These are phyloP conservation scores for Cuniculus paca DNA, from an alignment of 2,797 vertebrate species.

Conservation along the genomic window DNA sequence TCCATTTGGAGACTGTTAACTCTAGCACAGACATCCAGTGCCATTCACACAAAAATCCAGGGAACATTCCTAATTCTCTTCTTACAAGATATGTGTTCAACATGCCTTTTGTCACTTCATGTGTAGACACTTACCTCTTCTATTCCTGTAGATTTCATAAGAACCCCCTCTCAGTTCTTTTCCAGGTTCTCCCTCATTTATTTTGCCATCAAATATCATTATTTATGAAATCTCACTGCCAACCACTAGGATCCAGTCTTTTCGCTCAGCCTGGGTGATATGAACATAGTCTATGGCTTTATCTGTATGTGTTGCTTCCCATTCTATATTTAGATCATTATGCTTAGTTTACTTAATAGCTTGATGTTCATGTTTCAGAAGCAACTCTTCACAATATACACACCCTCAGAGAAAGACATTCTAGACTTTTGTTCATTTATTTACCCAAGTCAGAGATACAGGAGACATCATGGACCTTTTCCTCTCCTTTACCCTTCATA, in stretches of 20 bases:
- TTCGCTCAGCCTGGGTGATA: background rate
- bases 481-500: background rate
- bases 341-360: background rate
- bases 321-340: background rate
- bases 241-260: background rate
- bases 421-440: background rate
- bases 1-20: background rate
- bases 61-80: background rate
- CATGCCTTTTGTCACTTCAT: background rate
- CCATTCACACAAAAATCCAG: background rate
- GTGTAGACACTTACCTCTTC: background rate
- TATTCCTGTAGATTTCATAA: background rate
- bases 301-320: background rate
- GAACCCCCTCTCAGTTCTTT: background rate
- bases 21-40: background rate
- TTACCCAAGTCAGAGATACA: background rate
- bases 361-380: background rate
- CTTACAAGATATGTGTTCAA: background rate
- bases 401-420: background rate
- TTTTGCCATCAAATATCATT: background rate
- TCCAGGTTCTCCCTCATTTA: background rate
- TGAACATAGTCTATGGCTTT: background rate
- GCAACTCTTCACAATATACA: background rate
- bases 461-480: background rate
- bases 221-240: background rate